phyloP scores from a whole-genome alignment of 2,888 invertebrate genomes.

The Cosmia pyralina region DNA sequence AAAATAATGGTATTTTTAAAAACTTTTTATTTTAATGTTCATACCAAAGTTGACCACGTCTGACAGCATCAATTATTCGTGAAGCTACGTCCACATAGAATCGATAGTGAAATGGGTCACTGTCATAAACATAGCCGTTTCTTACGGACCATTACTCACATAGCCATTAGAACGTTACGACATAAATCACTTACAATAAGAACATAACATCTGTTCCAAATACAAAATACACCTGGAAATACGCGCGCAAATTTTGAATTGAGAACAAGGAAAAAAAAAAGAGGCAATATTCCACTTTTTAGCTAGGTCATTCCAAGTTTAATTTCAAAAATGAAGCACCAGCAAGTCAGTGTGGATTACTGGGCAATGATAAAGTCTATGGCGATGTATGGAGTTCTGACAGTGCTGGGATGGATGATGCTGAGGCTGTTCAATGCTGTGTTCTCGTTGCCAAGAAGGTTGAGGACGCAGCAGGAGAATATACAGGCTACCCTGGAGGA shows the following conservation, averaged over 20 bases:
- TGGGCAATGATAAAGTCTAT: slow-evolving; percentile 92
- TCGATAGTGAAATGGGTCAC: slow-evolving; percentile 83
- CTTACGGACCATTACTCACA: slow-evolving; percentile 62
- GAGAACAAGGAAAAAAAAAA: slow-evolving; percentile 5
- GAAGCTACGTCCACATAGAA: slow-evolving; percentile 70
- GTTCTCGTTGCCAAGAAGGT: slow-evolving; percentile 91
- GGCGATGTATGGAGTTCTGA: slow-evolving; percentile 90
- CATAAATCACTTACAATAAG: slow-evolving; percentile 24
- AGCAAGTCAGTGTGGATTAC: slow-evolving; percentile 92
- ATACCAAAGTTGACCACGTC: slow-evolving; percentile 70
- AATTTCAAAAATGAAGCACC: slow-evolving; percentile 88
- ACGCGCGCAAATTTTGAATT: slow-evolving; percentile 2
- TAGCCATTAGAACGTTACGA: slow-evolving; percentile 31
- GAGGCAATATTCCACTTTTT: background rate
- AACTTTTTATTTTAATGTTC: background rate
- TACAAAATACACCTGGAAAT: background rate
- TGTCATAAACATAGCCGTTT: slow-evolving; percentile 69
- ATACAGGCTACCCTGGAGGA: slow-evolving; percentile 88
- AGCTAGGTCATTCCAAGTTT: background rate
- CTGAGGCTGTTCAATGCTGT: slow-evolving; percentile 92
- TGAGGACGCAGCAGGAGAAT: slow-evolving; percentile 89
- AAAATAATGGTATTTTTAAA: background rate
- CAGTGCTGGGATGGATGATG: slow-evolving; percentile 92
- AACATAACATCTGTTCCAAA: slow-evolving; percentile 6
- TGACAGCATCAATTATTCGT: slow-evolving; percentile 84